Conservation (phyloP, 2,797 vertebrate species). For the Paguma larvata region DNA sequence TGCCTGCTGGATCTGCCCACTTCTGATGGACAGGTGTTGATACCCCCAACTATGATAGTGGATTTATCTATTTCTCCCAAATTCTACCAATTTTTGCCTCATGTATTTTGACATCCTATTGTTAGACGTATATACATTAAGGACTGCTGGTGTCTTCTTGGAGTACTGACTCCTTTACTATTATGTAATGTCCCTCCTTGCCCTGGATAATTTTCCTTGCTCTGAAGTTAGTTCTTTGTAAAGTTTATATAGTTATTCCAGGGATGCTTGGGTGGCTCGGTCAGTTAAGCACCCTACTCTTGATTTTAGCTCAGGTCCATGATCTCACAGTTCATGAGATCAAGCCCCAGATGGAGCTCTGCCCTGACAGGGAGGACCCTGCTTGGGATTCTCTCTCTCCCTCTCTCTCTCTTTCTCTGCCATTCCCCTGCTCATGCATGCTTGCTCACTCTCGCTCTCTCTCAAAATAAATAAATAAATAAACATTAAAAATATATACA, state of each 20-base stretch:
- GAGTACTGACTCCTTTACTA: background rate
- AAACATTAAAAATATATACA: too few species aligned
- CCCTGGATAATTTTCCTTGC: background rate
- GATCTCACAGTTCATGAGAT: too few species aligned
- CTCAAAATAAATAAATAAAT: too few species aligned
- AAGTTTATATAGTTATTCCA: background rate
- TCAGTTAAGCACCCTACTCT: too few species aligned
- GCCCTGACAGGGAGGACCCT: too few species aligned
- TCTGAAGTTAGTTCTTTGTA: background rate
- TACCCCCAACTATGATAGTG: background rate
- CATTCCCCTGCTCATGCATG: too few species aligned
- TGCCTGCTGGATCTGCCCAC: background rate
- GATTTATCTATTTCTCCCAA: background rate
- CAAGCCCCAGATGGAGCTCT: too few species aligned
- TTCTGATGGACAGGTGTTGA: background rate
- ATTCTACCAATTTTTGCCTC: background rate
- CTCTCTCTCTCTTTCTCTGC: too few species aligned
- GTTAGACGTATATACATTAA: background rate
- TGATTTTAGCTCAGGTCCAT: too few species aligned
- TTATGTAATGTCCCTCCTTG: background rate
- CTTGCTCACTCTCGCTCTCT: too few species aligned
- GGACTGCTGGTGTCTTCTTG: background rate
- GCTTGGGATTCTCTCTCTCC: too few species aligned
- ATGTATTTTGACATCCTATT: background rate
- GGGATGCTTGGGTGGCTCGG: too few species aligned